These are phyloP conservation scores for Rhynchonema sp. DNA, from an alignment of 2,888 invertebrate species.

Conservation along the genomic window DNA sequence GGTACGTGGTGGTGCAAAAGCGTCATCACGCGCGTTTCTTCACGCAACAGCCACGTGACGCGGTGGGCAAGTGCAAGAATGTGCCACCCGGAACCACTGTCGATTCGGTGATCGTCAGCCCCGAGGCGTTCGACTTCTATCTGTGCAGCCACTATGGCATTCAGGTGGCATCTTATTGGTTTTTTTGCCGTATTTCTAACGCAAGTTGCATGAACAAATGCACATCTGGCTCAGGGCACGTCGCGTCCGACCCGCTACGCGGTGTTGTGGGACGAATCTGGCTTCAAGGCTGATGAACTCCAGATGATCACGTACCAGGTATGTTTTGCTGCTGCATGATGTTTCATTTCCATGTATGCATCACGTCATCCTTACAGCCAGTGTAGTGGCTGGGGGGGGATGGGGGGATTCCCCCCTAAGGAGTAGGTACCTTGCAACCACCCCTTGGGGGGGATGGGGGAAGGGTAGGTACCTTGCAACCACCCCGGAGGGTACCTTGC, in stretches of 20 bases:
- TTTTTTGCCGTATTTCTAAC: not conserved
- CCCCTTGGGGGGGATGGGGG: no score
- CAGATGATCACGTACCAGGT: constrained; percentile 19
- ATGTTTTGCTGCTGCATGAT: no score
- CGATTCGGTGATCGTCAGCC: constrained; percentile 18
- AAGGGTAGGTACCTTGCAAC: no score
- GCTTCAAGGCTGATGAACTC: constrained; percentile 20
- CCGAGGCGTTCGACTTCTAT: constrained; percentile 23
- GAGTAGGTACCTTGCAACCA: no score
- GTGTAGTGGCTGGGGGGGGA: no score
- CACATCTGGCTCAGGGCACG: constrained; percentile 18
- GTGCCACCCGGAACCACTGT: constrained; percentile 9
- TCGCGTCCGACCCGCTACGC: constrained; percentile 22
- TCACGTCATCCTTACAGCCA: no score
- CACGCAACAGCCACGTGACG: constrained; percentile 5
- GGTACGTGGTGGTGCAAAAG: constrained; percentile 11
- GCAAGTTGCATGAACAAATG: not conserved
- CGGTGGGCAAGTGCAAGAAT: constrained; percentile 1
- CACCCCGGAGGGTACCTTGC: no score
- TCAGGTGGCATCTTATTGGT: constrained; percentile 5
- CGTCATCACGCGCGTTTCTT: constrained; percentile 11
- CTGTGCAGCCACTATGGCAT: constrained; percentile 19
- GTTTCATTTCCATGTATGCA: no score
- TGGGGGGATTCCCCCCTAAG: no score
- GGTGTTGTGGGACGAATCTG: constrained; percentile 21